phyloP scores from a whole-genome alignment of 2,797 vertebrate species.

The Mus caroli region DNA sequence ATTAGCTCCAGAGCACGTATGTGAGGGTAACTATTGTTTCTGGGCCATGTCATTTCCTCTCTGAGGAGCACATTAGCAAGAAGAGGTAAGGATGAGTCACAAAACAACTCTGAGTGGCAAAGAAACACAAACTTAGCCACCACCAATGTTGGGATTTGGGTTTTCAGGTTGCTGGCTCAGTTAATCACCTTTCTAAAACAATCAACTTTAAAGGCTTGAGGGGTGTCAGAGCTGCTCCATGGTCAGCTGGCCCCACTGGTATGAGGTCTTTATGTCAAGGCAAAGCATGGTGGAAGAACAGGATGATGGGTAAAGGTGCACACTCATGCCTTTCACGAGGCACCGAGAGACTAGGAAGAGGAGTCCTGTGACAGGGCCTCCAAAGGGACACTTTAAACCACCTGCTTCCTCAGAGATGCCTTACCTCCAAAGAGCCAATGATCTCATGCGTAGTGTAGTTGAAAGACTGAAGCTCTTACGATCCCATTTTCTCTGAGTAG shows the following conservation, averaged over 20 bases:
- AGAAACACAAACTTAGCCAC: background rate
- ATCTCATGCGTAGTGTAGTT: background rate
- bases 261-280: background rate
- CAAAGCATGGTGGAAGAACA: background rate
- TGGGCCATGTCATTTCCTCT: background rate
- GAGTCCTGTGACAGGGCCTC: background rate
- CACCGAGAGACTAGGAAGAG: background rate
- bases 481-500: background rate
- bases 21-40: background rate
- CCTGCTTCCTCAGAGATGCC: background rate
- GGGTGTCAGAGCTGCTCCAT: too few species aligned
- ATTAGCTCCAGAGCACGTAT: background rate
- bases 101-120: background rate
- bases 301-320: background rate
- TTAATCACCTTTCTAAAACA: background rate
- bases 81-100: background rate
- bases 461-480: background rate
- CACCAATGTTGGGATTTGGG: background rate
- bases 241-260: background rate
- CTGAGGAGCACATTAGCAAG: background rate
- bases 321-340: background rate
- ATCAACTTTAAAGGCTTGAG: background rate
- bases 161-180: background rate
- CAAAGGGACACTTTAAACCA: background rate
- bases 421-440: background rate